Percentiles rank a stretch among this genome's conserved stretches.
phyloP scores from a whole-genome alignment of 2,888 invertebrate genomes.

The Phortica magna region DNA sequence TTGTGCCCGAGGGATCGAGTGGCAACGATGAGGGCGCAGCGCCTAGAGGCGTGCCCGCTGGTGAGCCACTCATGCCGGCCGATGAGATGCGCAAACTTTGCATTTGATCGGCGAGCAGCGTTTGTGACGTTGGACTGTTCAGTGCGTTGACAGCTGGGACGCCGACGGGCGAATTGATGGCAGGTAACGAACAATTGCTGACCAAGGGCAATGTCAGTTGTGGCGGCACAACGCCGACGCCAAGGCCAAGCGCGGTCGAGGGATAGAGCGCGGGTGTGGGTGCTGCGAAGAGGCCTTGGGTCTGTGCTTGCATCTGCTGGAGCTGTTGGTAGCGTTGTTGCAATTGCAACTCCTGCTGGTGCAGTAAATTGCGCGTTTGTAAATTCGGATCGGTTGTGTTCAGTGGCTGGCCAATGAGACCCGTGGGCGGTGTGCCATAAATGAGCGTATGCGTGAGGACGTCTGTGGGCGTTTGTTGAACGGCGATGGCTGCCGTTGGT shows the following conservation, averaged over 20 bases:
- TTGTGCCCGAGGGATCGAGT: conserved; percentile 56
- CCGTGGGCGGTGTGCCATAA: conserved; percentile 75
- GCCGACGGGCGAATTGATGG: conserved; percentile 42
- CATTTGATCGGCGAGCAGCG: conserved; percentile 70
- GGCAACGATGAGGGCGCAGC: conserved; percentile 58
- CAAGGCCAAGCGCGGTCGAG: conserved; percentile 41
- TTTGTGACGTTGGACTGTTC: conserved; percentile 57
- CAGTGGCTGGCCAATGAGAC: conserved; percentile 62
- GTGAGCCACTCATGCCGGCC: conserved; percentile 47
- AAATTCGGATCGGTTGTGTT: conserved; percentile 68
- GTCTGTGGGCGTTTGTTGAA: conserved; percentile 58
- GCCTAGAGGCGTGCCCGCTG: conserved; percentile 64
- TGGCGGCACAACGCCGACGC: conserved; percentile 38
- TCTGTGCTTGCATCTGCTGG: conserved; percentile 76
- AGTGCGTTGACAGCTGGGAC: conserved; percentile 41
- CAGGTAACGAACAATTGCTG: conserved; percentile 49
- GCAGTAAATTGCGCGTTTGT: conserved; percentile 71
- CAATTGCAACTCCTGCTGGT: conserved; percentile 76
- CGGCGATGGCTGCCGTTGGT: conserved; percentile 46
- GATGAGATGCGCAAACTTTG: conserved; percentile 72
- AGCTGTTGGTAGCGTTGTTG: conserved; percentile 77
- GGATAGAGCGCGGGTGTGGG: conserved; percentile 54
- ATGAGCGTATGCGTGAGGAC: conserved; percentile 75
- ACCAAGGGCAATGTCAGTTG: conserved; percentile 61
- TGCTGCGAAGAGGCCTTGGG: conserved; percentile 71